Evolutionary conservation across 2,888 invertebrate genomes (phyloP).

Genomic region (Pandemis heparana): DNA sequence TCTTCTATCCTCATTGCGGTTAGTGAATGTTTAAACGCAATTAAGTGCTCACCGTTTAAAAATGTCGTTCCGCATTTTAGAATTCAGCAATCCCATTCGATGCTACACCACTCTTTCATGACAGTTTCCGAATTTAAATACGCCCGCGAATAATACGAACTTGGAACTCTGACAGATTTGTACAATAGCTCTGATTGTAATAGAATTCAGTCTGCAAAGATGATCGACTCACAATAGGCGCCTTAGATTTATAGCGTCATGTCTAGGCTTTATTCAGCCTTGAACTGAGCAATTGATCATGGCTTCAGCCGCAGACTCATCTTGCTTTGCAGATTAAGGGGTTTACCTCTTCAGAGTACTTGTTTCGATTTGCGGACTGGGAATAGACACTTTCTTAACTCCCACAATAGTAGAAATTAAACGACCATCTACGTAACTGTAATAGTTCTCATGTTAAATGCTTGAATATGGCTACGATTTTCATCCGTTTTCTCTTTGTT

Average conservation of each 20-base stretch:
- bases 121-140: constrained; percentile 36
- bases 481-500: no score
- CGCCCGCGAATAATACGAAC: constrained; percentile 30
- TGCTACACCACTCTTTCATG: constrained; percentile 4
- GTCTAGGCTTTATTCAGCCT: constrained; percentile 32
- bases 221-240: constrained; percentile 35
- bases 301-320: constrained; percentile 28
- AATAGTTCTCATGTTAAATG: no score
- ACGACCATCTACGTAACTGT: no score
- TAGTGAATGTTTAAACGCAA: no score
- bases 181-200: constrained; percentile 39
- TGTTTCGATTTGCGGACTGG: background rate
- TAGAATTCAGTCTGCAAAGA: constrained; percentile 37
- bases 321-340: background rate
- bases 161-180: constrained; percentile 37
- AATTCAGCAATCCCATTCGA: background rate
- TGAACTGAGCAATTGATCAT: constrained; percentile 33
- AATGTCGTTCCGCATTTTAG: background rate
- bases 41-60: no score
- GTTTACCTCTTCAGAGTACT: background rate
- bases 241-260: constrained; percentile 38
- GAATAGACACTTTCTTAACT: no score
- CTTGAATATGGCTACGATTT: no score
- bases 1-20: no score
- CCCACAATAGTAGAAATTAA: no score